These are phyloP conservation scores for Carterocephalus palaemon DNA, from an alignment of 2,888 invertebrate species.

Conservation along the genomic window DNA sequence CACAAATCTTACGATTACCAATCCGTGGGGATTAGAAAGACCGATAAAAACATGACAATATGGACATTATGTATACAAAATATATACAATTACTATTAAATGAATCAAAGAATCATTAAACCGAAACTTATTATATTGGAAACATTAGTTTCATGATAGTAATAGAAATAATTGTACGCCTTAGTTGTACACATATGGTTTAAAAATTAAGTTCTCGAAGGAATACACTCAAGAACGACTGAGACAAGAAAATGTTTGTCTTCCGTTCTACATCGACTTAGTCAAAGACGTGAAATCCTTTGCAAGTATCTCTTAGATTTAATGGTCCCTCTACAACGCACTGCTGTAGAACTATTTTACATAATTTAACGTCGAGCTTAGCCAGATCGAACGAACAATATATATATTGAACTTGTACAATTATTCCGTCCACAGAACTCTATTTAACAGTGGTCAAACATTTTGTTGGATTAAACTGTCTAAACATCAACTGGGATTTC, in stretches of 20 bases:
- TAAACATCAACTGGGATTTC: slow-evolving; percentile 11
- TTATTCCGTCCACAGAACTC: slow-evolving; percentile 10
- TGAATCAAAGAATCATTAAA: too few species aligned
- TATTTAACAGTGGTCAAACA: slow-evolving; percentile 8
- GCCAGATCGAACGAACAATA: slow-evolving; percentile 3
- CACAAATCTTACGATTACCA: too few species aligned
- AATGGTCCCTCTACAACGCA: slow-evolving; percentile 15
- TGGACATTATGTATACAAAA: too few species aligned
- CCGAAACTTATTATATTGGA: too few species aligned
- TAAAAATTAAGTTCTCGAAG: too few species aligned
- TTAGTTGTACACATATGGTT: too few species aligned
- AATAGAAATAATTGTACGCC: too few species aligned
- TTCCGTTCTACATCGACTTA: slow-evolving; percentile 11
- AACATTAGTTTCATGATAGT: too few species aligned
- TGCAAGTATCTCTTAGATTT: slow-evolving; percentile 19
- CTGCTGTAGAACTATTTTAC: slow-evolving; percentile 16
- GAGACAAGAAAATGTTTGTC: slow-evolving; percentile 4
- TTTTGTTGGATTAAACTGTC: slow-evolving; percentile 4
- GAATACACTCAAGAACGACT: too few species aligned
- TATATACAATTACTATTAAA: too few species aligned
- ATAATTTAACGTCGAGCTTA: slow-evolving; percentile 11
- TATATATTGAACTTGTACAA: slow-evolving; percentile 13
- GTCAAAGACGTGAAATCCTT: slow-evolving; percentile 17
- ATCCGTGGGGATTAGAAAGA: too few species aligned
- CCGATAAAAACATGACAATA: too few species aligned